Conservation (phyloP, 2,113 vertebrate genomes). For the Natator depressus region DNA sequence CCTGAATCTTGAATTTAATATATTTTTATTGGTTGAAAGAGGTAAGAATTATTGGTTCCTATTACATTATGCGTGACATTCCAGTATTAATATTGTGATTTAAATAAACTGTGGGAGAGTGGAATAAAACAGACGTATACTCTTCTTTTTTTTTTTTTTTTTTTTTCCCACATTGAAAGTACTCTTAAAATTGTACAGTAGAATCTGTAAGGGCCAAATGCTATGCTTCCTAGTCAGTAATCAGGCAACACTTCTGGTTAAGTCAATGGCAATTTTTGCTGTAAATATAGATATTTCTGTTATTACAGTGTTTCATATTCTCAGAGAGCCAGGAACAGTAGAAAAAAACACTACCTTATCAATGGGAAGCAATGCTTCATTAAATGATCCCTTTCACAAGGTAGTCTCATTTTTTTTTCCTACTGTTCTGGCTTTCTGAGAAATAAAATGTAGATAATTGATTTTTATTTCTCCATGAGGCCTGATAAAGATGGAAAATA, state of each 20-base stretch:
- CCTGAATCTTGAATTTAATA: background rate
- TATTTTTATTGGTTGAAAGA: background rate
- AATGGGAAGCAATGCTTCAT: too few relatives aligned
- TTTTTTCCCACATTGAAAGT: background rate
- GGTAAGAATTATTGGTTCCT: background rate
- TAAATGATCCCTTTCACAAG: background rate
- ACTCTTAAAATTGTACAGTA: background rate
- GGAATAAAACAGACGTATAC: background rate
- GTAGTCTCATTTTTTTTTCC: background rate
- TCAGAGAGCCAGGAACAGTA: too few relatives aligned
- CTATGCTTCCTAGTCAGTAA: background rate
- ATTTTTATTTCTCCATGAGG: background rate
- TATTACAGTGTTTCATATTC: background rate
- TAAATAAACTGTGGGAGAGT: background rate
- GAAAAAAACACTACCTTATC: too few relatives aligned
- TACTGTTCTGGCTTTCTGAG: background rate
- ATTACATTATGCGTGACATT: background rate
- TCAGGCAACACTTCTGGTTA: background rate
- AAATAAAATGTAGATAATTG: background rate
- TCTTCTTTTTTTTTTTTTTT: background rate
- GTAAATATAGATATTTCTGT: background rate
- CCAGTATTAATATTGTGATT: background rate
- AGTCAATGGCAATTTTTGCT: background rate
- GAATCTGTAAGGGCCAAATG: background rate
- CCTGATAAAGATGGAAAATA: background rate